Percentiles rank a stretch among this genome's conserved stretches.
phyloP scores from a whole-genome alignment of 2,888 invertebrate species.

The Invenusta paracnida region DNA sequence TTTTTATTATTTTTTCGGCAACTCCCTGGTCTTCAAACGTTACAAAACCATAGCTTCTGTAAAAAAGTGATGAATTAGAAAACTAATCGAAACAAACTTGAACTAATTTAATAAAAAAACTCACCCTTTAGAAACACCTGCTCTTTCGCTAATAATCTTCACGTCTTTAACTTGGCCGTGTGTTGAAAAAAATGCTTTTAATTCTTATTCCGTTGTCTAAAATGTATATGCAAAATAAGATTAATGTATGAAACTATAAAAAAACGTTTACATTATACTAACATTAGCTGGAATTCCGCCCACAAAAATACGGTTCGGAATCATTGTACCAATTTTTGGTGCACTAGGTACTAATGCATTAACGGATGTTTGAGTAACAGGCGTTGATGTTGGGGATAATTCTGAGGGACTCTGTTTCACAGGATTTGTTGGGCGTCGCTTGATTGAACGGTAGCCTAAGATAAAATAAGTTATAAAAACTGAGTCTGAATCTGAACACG shows the following conservation, averaged over 20 bases:
- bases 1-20: conserved; percentile 64
- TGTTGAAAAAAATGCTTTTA: conserved; percentile 82
- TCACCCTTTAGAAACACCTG: conserved; percentile 83
- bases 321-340: conserved; percentile 69
- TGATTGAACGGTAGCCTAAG: not conserved
- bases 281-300: conserved; percentile 83
- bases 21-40: conserved; percentile 82
- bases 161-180: conserved; percentile 74
- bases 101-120: conserved; percentile 43
- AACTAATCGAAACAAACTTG: no score
- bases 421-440: not conserved
- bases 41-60: conserved; percentile 70
- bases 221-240: no score
- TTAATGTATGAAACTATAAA: no score
- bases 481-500: no score
- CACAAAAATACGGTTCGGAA: conserved; percentile 89
- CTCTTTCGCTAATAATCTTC: conserved; percentile 87
- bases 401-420: not conserved
- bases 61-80: conserved; percentile 45
- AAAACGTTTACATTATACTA: conserved; percentile 46
- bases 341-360: not conserved
- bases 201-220: conserved; percentile 79
- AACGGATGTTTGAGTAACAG: not conserved
- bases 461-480: no score
- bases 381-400: conserved; percentile 19